Evolutionary conservation across 2,113 vertebrate species (phyloP).

Genomic region (Protobothrops flavoviridis): DNA sequence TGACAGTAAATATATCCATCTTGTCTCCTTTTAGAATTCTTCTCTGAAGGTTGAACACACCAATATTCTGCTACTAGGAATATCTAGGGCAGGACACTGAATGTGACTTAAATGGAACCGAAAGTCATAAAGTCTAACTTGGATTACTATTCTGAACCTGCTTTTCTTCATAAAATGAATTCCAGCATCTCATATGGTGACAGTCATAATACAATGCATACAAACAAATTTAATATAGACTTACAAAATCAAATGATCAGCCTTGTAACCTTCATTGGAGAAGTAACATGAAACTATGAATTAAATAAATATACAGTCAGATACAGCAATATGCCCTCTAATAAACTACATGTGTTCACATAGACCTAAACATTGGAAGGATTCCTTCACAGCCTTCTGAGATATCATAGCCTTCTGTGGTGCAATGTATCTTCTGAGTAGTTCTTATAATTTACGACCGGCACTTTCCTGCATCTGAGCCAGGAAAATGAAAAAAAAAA

Average conservation of each 20-base stretch:
- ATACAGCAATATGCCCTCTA: background rate
- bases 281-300: background rate
- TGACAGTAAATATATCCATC: background rate
- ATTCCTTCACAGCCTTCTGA: background rate
- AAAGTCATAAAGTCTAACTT: background rate
- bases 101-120: background rate
- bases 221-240: background rate
- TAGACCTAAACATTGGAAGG: background rate
- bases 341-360: background rate
- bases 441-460: background rate
- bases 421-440: background rate
- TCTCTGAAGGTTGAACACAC: background rate
- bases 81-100: background rate
- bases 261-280: background rate
- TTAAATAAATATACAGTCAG: background rate
- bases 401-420: background rate
- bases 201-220: background rate
- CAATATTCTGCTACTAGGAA: background rate
- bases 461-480: background rate
- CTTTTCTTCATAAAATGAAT: background rate
- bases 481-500: background rate
- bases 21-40: background rate
- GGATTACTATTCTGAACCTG: background rate
- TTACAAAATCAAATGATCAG: background rate
- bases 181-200: background rate